Percentiles rank a stretch among this genome's conserved stretches.
Conservation (phyloP, 1,140 invertebrate species). For the Microplitis demolitor region DNA sequence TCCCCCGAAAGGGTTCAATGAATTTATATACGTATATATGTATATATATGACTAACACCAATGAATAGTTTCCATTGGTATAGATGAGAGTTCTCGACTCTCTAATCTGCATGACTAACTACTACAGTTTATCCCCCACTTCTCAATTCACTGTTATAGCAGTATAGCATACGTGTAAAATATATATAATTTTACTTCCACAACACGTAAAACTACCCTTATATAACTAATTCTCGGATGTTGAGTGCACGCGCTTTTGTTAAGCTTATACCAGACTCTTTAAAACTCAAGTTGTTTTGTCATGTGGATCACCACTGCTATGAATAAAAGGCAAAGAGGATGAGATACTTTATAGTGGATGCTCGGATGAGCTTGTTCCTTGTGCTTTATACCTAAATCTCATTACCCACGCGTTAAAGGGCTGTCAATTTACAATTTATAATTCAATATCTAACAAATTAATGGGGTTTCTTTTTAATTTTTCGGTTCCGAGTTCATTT, state of each 20-base stretch:
- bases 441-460: too few relatives aligned
- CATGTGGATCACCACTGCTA: neutral
- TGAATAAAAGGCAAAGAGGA: too few relatives aligned
- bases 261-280: neutral
- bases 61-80: neutral
- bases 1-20: neutral
- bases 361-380: too few relatives aligned
- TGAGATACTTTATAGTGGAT: too few relatives aligned
- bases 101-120: slow-evolving; percentile 46
- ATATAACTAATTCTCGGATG: neutral
- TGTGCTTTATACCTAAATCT: too few relatives aligned
- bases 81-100: slow-evolving; percentile 9
- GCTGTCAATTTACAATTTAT: too few relatives aligned
- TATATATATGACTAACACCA: too few relatives aligned
- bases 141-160: too few relatives aligned
- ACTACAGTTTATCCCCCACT: slow-evolving; percentile 16
- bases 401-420: too few relatives aligned
- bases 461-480: too few relatives aligned
- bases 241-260: too few relatives aligned
- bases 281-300: neutral
- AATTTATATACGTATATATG: neutral
- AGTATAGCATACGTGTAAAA: neutral
- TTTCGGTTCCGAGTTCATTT: too few relatives aligned
- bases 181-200: neutral
- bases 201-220: neutral